phyloP scores from a whole-genome alignment of 2,888 invertebrate genomes.

The Drosophila demipolita region DNA sequence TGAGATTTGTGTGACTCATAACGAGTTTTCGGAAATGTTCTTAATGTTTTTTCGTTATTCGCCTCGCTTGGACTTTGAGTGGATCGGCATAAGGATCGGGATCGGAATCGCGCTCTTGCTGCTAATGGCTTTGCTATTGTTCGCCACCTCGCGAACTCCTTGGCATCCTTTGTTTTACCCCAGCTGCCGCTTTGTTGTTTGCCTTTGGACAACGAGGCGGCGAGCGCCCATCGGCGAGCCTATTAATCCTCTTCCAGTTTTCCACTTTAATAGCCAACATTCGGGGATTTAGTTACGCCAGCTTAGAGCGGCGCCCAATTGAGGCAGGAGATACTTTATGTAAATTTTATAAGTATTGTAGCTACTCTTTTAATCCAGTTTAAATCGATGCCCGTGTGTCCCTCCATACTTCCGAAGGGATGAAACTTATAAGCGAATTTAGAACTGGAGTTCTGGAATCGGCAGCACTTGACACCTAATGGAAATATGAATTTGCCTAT shows the following conservation, averaged over 20 bases:
- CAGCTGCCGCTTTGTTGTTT: slow-evolving; percentile 76
- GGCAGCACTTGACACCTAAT: slow-evolving; percentile 20
- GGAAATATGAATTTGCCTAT: slow-evolving; percentile 3
- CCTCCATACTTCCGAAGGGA: slow-evolving; percentile 24
- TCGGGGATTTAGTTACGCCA: slow-evolving; percentile 66
- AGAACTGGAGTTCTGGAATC: slow-evolving; percentile 1
- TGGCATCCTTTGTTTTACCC: slow-evolving; percentile 66
- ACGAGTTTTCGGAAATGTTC: slow-evolving; percentile 66
- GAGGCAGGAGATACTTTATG: slow-evolving; percentile 66
- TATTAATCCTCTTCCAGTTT: slow-evolving; percentile 69
- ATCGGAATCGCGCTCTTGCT: slow-evolving; percentile 58
- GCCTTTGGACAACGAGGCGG: slow-evolving; percentile 67
- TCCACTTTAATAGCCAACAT: slow-evolving; percentile 25
- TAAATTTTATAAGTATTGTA: slow-evolving; percentile 60
- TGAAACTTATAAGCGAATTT: background rate
- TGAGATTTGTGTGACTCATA: slow-evolving; percentile 80
- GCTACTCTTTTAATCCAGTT: slow-evolving; percentile 69
- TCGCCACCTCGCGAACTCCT: slow-evolving; percentile 57
- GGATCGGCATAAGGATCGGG: slow-evolving; percentile 55
- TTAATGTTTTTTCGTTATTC: slow-evolving; percentile 55
- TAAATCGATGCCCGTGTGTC: slow-evolving; percentile 58
- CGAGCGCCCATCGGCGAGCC: slow-evolving; percentile 60
- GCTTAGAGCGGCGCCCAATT: slow-evolving; percentile 57
- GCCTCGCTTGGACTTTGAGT: slow-evolving; percentile 76
- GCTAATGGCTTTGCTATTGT: slow-evolving; percentile 57